phyloP scores from a whole-genome alignment of 2,113 vertebrate genomes.

The Gopherus flavomarginatus region DNA sequence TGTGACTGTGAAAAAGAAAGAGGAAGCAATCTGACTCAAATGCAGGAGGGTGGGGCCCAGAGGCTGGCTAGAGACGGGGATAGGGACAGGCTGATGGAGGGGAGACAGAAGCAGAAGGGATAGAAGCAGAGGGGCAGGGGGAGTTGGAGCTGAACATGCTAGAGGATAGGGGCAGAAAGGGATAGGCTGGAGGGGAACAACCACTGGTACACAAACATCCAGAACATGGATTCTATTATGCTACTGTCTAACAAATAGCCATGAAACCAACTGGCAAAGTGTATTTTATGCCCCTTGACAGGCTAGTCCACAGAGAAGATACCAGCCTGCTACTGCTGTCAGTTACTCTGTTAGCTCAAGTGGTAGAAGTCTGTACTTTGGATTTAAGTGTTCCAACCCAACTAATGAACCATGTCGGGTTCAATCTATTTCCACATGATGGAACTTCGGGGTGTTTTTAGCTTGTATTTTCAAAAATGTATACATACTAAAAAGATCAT shows the following conservation, averaged over 20 bases:
- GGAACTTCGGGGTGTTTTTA: neutral
- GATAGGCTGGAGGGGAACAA: neutral
- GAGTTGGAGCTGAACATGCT: neutral
- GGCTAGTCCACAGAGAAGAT: neutral
- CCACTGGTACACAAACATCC: neutral
- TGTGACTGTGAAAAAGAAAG: neutral
- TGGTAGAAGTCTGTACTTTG: neutral
- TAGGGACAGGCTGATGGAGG: too few relatives aligned
- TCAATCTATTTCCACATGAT: slow-evolving; percentile 30
- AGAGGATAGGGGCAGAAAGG: neutral
- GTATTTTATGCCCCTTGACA: neutral
- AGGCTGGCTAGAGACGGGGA: neutral
- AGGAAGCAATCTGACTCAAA: neutral
- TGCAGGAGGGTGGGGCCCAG: neutral
- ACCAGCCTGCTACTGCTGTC: slow-evolving; percentile 24
- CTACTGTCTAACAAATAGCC: neutral
- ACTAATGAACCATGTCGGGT: slow-evolving; percentile 1
- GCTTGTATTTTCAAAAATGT: neutral
- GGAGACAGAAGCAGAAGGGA: neutral
- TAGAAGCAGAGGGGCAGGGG: neutral
- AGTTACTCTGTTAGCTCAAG: slow-evolving; percentile 1
- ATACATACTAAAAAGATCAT: slow-evolving; percentile 20
- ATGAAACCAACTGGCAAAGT: neutral
- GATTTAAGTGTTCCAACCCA: neutral
- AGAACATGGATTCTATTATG: neutral